phyloP scores from a whole-genome alignment of 1,140 invertebrate genomes.

The Apolygus lucorum region DNA sequence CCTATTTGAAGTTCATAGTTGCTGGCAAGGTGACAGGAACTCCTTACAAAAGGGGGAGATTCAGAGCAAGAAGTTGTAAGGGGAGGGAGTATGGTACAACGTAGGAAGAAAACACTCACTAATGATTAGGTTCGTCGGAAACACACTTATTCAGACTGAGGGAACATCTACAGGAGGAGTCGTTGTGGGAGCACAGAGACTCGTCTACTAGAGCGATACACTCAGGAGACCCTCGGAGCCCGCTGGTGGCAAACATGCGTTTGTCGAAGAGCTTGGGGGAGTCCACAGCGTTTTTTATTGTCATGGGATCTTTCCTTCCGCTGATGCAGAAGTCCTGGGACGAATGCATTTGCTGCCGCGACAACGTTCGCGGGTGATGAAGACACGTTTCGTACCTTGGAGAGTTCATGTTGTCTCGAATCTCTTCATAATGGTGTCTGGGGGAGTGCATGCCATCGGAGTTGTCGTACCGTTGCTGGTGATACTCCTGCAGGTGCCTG shows the following conservation, averaged over 20 bases:
- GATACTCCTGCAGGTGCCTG: neutral
- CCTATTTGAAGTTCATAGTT: no score
- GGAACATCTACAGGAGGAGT: conserved; percentile 25
- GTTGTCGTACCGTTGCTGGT: neutral
- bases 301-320: conserved; percentile 14
- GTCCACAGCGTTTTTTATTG: conserved; percentile 2
- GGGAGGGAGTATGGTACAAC: no score
- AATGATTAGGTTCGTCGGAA: conserved; percentile 13
- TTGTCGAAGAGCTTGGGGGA: conserved; percentile 23
- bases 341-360: neutral
- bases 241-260: conserved; percentile 5
- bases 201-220: conserved; percentile 26
- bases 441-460: neutral
- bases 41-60: no score
- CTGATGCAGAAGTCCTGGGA: conserved; percentile 17
- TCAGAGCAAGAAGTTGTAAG: no score
- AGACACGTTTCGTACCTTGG: conserved; percentile 6
- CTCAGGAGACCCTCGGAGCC: conserved; percentile 21
- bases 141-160: conserved; percentile 14
- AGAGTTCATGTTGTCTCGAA: conserved; percentile 10
- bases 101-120: no score
- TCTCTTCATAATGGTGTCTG: conserved; percentile 25
- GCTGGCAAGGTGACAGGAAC: no score
- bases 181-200: conserved; percentile 26
- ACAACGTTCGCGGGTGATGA: neutral